Evolutionary conservation across 2,797 vertebrate genomes (phyloP).

Genomic region (Cynopterus sphinx): DNA sequence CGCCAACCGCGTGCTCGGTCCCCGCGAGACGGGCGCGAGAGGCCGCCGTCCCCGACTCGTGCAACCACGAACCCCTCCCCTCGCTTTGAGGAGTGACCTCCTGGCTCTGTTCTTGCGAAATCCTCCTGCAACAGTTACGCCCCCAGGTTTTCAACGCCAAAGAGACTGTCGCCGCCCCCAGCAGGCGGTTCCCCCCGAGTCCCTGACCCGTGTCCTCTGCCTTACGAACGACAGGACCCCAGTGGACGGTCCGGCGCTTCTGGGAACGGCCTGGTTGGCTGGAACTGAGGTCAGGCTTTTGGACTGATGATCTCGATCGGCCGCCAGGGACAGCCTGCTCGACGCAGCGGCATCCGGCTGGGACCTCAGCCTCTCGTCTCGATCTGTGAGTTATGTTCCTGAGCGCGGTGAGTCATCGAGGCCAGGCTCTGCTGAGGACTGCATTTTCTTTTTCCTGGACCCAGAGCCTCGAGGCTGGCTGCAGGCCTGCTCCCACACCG

Average conservation of each 20-base stretch:
- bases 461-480: constrained; percentile 59
- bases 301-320: constrained; percentile 24
- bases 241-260: background rate
- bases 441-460: constrained; percentile 23
- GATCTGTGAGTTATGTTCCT: constrained; percentile 61
- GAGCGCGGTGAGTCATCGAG: constrained; percentile 65
- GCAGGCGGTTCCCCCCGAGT: background rate
- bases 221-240: constrained; percentile 38
- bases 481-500: constrained; percentile 27
- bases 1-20: background rate
- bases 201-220: background rate
- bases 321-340: constrained; percentile 19
- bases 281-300: constrained; percentile 48
- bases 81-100: background rate
- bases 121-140: background rate
- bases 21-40: background rate
- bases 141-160: background rate
- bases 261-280: constrained; percentile 48
- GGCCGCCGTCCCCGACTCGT: background rate
- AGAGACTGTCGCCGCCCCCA: background rate
- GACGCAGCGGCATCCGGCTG: background rate
- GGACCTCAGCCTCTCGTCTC: constrained; percentile 50
- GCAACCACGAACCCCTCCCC: background rate
- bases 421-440: constrained; percentile 54
- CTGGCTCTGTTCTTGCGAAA: background rate